Evolutionary conservation across 2,113 vertebrate species (phyloP), one percentile per base, ranked within the genome.

Genomic region (Notothenia coriiceps): DNA sequence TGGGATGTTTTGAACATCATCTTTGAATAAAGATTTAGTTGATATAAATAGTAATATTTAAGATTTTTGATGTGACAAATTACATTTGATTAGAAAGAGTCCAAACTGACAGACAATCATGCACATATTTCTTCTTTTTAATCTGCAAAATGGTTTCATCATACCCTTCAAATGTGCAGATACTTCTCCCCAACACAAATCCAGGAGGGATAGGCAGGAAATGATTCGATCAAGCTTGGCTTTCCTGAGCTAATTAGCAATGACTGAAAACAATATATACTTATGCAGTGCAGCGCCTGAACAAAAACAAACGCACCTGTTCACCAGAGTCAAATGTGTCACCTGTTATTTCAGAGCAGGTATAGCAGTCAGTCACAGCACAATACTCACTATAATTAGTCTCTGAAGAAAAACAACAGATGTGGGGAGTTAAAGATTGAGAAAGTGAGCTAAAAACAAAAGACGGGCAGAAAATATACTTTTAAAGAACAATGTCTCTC

Each of bases 371-470:
- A 88, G 90, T 90, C 91, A 92, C 92, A 94, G 90, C 88, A 89
- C 83, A 90, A 85, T 84, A 91, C 85, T 74, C 73, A 68, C 75
- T 69, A 72, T 94, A 95, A 95, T 94, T 91, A 93, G 94, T 93
- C 92, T 92, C 91, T 57, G 66, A 90, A 93, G 91, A 90, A 83
- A 82, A 89, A 81, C 92, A 93, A 74, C 91, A 92, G 91, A 93
- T 90, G 92, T 81, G 84, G 52, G 70, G 49, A 87, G 64, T 63
- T 66, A 83, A 13, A 56, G 72, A 68, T 44, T 33, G 49, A 79
- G 67, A 15, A 64, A 64, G 61, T 22, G 49, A 67, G 64, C 11
- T 25, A n/a, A 14, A 51, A 44, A 73, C 60, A 74, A 61, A 82
- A 77, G 65, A 67, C 46, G 61, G 56, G 54, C 50, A 54, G 68